A percentile compares a stretch with the other conserved stretches of the same genome.
Conservation (phyloP, 1,140 invertebrate species). For the Holcopasites calliopsidis region DNA sequence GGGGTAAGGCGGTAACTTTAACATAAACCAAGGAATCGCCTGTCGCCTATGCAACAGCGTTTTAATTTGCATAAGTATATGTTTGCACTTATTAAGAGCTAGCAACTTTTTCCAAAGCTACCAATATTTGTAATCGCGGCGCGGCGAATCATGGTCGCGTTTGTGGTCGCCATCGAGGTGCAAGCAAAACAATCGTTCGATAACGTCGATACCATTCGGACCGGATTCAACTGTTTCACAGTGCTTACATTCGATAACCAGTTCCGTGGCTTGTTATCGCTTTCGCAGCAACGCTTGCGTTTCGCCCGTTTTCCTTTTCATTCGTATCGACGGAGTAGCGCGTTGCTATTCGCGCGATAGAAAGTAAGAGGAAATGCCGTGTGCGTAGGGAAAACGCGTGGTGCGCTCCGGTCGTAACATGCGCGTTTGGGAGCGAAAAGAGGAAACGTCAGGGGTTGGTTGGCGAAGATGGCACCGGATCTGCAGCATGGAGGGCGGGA, state of each 20-base stretch:
- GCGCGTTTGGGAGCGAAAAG: constrained; percentile 61
- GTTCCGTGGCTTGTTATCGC: background rate
- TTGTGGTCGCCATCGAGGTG: background rate
- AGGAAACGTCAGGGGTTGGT: constrained; percentile 22
- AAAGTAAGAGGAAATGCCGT: constrained; percentile 26
- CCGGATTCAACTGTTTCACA: background rate
- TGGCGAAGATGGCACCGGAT: constrained; percentile 45
- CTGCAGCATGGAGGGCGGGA: constrained; percentile 38
- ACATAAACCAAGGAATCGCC: background rate
- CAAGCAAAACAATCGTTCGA: background rate
- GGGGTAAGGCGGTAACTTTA: background rate
- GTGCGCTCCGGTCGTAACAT: constrained; percentile 66
- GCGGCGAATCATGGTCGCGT: background rate
- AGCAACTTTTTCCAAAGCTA: background rate
- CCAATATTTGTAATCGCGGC: background rate
- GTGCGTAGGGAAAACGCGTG: constrained; percentile 45
- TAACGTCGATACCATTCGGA: background rate
- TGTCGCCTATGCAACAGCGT: constrained; percentile 30
- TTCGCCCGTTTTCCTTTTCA: background rate
- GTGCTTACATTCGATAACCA: background rate
- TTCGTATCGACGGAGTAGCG: constrained; percentile 28
- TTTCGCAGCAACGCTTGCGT: background rate
- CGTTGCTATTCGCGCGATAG: constrained; percentile 2
- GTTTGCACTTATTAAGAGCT: background rate
- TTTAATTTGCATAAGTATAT: too few relatives aligned